Conservation (phyloP, 2,113 vertebrate species). For the Otis tarda region DNA sequence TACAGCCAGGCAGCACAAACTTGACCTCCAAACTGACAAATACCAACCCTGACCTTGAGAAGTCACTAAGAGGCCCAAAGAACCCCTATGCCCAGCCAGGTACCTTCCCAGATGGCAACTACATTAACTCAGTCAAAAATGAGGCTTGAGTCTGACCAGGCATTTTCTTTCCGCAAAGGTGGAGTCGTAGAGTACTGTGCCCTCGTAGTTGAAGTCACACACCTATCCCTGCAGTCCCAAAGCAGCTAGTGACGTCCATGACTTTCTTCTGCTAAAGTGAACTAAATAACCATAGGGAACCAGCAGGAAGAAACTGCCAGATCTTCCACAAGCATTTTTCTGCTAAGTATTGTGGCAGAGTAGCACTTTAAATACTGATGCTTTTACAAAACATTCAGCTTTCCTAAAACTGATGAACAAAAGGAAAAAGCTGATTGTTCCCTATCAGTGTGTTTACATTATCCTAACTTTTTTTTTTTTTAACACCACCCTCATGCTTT, state of each 20-base stretch:
- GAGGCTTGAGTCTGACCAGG: not conserved
- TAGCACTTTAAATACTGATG: not conserved
- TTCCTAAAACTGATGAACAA: rapidly evolving
- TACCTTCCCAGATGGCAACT: not conserved
- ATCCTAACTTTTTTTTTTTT: not conserved
- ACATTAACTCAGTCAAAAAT: not conserved
- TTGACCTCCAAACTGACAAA: not conserved
- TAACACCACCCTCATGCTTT: not conserved
- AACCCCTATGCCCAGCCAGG: not conserved
- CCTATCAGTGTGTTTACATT: not conserved
- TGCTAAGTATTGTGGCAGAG: not conserved
- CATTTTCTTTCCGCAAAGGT: not conserved
- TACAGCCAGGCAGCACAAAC: not conserved
- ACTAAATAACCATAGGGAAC: not conserved
- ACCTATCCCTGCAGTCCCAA: not conserved
- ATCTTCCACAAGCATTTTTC: not conserved
- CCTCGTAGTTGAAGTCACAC: not conserved
- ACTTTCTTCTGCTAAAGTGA: not conserved
- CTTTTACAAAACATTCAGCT: not conserved
- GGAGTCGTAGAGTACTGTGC: not conserved
- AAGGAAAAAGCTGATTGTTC: not conserved
- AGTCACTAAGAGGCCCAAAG: not conserved
- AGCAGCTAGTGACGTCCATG: not conserved
- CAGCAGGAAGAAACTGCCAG: not conserved
- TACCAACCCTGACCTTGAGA: not conserved